phyloP scores from a whole-genome alignment of 2,888 invertebrate species.

The Amphimallon solstitiale region DNA sequence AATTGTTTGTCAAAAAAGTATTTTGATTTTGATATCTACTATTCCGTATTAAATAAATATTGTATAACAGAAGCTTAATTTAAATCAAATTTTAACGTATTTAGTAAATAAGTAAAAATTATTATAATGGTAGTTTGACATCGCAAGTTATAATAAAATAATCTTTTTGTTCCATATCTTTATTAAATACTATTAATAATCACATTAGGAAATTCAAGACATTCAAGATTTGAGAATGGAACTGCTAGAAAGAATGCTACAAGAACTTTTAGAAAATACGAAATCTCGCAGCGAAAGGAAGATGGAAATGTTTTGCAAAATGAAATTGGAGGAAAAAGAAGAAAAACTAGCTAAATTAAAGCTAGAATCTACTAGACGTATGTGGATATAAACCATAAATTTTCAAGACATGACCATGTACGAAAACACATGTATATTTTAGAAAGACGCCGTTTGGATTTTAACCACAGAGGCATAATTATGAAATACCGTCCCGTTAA shows the following conservation, averaged over 20 bases:
- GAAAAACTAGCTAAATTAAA: conserved; percentile 69
- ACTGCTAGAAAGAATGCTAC: conserved; percentile 73
- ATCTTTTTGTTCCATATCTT: no score
- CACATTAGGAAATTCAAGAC: conserved; percentile 73
- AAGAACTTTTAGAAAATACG: conserved; percentile 65
- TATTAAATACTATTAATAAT: no score
- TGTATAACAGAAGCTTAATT: no score
- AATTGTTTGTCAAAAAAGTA: no score
- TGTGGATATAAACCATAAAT: neutral
- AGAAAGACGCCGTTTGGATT: conserved; percentile 43
- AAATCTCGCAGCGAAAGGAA: conserved; percentile 63
- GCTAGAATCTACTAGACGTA: conserved; percentile 66
- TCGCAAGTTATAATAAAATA: no score
- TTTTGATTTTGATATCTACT: no score
- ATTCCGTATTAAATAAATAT: no score
- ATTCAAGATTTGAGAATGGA: conserved; percentile 75
- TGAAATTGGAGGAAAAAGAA: conserved; percentile 68
- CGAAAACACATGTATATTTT: conserved; percentile 1
- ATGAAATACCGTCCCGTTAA: conserved; percentile 63
- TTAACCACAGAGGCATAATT: conserved; percentile 42
- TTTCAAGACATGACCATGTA: neutral
- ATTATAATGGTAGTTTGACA: no score
- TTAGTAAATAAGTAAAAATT: no score
- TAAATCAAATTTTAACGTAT: no score
- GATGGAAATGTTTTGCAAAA: conserved; percentile 66